Evolutionary conservation across 2,797 vertebrate genomes (phyloP), one percentile per base, ranked within the genome.

Genomic region (Pogoniulus pusillus): DNA sequence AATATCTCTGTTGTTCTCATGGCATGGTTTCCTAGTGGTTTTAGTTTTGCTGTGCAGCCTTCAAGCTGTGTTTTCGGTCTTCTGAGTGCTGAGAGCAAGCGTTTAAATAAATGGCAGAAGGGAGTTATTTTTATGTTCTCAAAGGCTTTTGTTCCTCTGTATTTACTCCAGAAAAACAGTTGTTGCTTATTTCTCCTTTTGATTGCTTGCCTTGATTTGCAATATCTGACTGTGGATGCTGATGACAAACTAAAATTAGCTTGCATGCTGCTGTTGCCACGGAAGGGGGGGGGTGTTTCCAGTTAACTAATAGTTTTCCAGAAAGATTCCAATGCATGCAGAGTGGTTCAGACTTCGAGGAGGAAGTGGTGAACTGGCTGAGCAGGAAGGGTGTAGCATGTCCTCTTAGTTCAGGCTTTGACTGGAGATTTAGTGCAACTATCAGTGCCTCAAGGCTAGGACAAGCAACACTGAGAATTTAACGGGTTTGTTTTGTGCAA

Each of bases 371-470:
- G 35, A 65, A 75, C 63, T n/a, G 34, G 15, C 76, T 90, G 63
- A 89, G 59, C 85, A 89, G 94, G 95, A 95, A 94, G 93, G 87
- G 80, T 89, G 91, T 94, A 92, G 81, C 75, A 41, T 88, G 81
- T 93, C 75, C 64, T 96, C 37, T 53, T 53, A 27, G 30, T 66
- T 85, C 82, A 63, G 62, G 30, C 81, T 79, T 60, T 4, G 5
- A 43, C 47, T 85, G 66, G 23, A 75, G 53, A 57, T 73, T 81
- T 81, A 78, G 35, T 26, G 23, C 10, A 77, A 2, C 55, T 74
- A 1, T 87, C 76, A 66, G 41, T 82, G 24, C 22, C 8, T 59
- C 18, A 63, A 66, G 30, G 39, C 47, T 63, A 63, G 51, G 57
- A 19, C 66, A 87, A 66, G 7, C 7, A 32, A 57, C 54, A 73